phyloP scores from a whole-genome alignment of 2,113 vertebrate species.

The Tympanuchus pallidicinctus region DNA sequence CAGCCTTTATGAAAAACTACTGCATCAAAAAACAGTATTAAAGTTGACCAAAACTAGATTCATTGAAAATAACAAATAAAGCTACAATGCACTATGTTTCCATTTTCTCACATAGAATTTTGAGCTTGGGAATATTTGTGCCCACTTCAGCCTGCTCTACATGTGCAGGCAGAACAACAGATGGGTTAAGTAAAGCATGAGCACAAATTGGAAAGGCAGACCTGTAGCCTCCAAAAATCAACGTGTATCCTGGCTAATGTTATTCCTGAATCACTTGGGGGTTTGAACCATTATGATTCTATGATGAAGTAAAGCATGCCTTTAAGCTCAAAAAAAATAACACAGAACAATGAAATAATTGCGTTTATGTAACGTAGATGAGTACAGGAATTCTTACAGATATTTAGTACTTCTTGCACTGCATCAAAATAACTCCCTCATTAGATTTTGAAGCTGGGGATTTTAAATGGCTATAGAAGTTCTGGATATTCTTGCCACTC shows the following conservation, averaged over 20 bases:
- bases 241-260: background rate
- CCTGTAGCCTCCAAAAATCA: background rate
- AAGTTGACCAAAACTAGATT: background rate
- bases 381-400: background rate
- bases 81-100: background rate
- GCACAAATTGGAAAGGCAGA: background rate
- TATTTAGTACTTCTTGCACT: background rate
- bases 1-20: background rate
- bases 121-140: background rate
- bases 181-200: background rate
- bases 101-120: background rate
- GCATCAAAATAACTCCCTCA: background rate
- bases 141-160: background rate
- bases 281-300: background rate
- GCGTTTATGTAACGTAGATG: background rate
- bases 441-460: background rate
- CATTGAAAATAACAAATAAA: background rate
- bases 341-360: background rate
- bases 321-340: background rate
- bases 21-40: background rate
- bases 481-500: background rate
- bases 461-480: background rate
- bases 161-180: background rate
- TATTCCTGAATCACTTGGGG: background rate
- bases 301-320: background rate